Conservation (phyloP, 2,113 vertebrate species). For the Axis porcinus region DNA sequence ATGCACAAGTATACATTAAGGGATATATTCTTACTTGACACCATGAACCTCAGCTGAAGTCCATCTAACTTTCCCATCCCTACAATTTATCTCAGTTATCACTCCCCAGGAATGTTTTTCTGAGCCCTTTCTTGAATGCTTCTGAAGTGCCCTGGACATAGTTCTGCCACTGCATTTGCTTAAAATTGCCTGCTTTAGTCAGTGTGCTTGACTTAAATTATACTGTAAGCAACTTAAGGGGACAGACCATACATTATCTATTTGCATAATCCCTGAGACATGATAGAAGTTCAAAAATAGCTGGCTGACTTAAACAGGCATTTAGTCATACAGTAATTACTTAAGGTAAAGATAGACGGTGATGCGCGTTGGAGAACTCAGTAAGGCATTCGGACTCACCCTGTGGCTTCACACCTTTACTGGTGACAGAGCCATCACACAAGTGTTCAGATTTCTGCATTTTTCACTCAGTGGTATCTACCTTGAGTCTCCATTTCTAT, state of each 20-base stretch:
- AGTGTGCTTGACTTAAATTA: not conserved
- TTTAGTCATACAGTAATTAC: not conserved
- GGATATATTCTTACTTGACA: not conserved
- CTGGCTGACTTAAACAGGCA: not conserved
- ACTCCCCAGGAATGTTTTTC: not conserved
- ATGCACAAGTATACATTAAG: not conserved
- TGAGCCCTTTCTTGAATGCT: not conserved
- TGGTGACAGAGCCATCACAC: not conserved
- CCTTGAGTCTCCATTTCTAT: not conserved
- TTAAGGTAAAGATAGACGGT: not conserved
- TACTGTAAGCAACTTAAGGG: not conserved
- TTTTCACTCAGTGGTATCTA: not conserved
- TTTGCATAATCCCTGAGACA: conserved; percentile 11
- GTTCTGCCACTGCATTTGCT: not conserved
- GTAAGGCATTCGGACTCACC: not conserved
- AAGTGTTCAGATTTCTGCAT: not conserved
- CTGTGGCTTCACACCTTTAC: not conserved
- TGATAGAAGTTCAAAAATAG: not conserved
- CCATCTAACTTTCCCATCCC: not conserved
- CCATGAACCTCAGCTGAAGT: not conserved
- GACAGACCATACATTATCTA: conserved; percentile 17
- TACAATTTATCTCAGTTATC: not conserved
- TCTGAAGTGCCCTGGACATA: not conserved
- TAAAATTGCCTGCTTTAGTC: not conserved
- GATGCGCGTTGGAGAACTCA: not conserved